These are phyloP conservation scores for Pseudopleuronectes americanus DNA, from an alignment of 2,797 vertebrate species.

Conservation along the genomic window DNA sequence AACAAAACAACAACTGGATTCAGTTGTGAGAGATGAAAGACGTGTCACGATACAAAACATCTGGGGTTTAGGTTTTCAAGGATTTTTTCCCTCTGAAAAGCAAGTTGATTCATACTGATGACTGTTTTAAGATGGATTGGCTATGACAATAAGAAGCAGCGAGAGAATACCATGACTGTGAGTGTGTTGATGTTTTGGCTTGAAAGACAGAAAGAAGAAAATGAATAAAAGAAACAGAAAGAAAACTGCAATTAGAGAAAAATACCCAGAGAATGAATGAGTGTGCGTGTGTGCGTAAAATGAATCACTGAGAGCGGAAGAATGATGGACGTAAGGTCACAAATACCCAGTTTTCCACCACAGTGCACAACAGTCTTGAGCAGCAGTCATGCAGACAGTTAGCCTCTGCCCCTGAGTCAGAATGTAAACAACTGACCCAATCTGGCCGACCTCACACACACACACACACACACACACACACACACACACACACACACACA, in stretches of 20 bases:
- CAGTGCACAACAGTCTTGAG: constrained; percentile 37
- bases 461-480: constrained; percentile 41
- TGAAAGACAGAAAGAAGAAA: constrained; percentile 11
- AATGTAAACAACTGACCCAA: constrained; percentile 63
- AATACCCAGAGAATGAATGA: constrained; percentile 17
- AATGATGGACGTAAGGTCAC: constrained; percentile 30
- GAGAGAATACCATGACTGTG: constrained; percentile 7
- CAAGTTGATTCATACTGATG: constrained; percentile 25
- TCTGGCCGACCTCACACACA: constrained; percentile 53
- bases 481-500: constrained; percentile 31
- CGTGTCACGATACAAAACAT: constrained; percentile 54
- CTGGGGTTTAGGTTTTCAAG: constrained; percentile 43
- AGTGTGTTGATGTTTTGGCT: constrained; percentile 16
- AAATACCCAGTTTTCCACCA: constrained; percentile 32
- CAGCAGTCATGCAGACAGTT: constrained; percentile 38
- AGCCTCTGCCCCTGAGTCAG: constrained; percentile 37
- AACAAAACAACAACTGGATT: constrained; percentile 42
- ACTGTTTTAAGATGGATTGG: constrained; percentile 15
- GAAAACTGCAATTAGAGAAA: constrained; percentile 7
- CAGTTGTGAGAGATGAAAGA: constrained; percentile 44
- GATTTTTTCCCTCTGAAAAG: constrained; percentile 6
- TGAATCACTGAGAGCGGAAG: constrained; percentile 13
- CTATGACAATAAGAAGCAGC: background rate
- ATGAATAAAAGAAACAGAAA: background rate
- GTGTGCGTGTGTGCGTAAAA: constrained; percentile 7